Evolutionary conservation across 2,888 invertebrate genomes (phyloP).

Genomic region (Papilio demoleus): DNA sequence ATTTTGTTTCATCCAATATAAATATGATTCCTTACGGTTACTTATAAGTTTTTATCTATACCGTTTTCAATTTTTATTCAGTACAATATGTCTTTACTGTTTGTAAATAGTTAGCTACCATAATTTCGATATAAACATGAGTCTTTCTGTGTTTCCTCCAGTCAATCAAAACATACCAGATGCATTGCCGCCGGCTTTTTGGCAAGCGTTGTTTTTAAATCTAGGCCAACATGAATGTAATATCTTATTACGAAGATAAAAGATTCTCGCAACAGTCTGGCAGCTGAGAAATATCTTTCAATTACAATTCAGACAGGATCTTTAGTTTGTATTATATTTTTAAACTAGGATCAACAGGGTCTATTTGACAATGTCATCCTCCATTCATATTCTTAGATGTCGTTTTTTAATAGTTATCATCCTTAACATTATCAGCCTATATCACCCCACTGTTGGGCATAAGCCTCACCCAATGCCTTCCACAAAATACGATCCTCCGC

Average conservation of each 20-base stretch:
- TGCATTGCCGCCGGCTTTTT: slow-evolving; percentile 30
- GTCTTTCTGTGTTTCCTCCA: slow-evolving; percentile 11
- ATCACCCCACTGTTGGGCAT: no score
- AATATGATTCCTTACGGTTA: no score
- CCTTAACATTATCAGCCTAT: no score
- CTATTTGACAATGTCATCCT: neutral
- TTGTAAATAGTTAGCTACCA: neutral
- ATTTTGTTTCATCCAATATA: no score
- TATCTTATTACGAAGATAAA: slow-evolving; percentile 40
- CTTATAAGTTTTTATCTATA: neutral
- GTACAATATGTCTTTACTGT: neutral
- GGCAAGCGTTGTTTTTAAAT: slow-evolving; percentile 37
- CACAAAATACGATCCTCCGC: no score
- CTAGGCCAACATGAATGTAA: slow-evolving; percentile 37
- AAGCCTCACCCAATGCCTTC: no score
- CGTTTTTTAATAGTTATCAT: neutral
- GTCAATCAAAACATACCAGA: slow-evolving; percentile 36
- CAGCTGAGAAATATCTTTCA: slow-evolving; percentile 32
- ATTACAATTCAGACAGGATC: slow-evolving; percentile 16
- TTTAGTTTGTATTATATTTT: slow-evolving; percentile 16
- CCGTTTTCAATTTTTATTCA: neutral
- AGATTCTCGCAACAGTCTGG: slow-evolving; percentile 24
- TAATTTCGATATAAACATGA: slow-evolving; percentile 7
- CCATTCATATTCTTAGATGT: neutral
- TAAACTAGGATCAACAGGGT: slow-evolving; percentile 14